phyloP scores from a whole-genome alignment of 2,888 invertebrate species.

The Stenurella melanura region DNA sequence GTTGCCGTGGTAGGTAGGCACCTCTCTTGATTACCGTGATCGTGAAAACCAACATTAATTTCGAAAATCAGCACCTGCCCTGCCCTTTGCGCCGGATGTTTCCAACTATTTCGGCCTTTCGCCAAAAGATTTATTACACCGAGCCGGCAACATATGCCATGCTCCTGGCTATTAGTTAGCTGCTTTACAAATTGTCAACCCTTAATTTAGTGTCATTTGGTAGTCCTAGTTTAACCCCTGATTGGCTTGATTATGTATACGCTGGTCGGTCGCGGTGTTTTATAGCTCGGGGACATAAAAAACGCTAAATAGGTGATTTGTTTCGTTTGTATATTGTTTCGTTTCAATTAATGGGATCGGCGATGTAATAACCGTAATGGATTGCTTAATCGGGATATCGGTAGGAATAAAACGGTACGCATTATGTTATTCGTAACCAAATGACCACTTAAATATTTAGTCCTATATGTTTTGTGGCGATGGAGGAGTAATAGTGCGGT shows the following conservation, averaged over 20 bases:
- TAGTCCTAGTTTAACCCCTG: constrained; percentile 30
- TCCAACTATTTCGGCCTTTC: constrained; percentile 48
- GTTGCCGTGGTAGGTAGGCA: constrained; percentile 10
- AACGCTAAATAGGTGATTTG: constrained; percentile 27
- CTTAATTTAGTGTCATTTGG: constrained; percentile 56
- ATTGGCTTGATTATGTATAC: constrained; percentile 24
- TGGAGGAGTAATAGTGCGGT: no score
- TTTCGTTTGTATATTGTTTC: not conserved
- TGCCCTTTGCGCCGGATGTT: constrained; percentile 47
- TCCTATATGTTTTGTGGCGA: no score
- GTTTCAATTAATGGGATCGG: constrained; percentile 2
- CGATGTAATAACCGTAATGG: not conserved
- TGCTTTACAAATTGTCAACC: constrained; percentile 59
- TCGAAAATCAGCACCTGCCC: constrained; percentile 59
- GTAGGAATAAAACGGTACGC: not conserved
- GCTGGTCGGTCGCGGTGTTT: constrained; percentile 4
- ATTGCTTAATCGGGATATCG: not conserved
- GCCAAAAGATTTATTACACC: constrained; percentile 50
- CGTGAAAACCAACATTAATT: constrained; percentile 60
- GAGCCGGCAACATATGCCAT: constrained; percentile 52
- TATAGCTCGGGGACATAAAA: constrained; percentile 2
- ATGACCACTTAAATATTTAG: no score
- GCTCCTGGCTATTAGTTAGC: constrained; percentile 51
- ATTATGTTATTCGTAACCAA: not conserved
- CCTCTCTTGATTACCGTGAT: constrained; percentile 56